A percentile compares a stretch with the other conserved stretches of the same genome.
Evolutionary conservation across 2,888 invertebrate species (phyloP).

Genomic region (Phengaris arion): DNA sequence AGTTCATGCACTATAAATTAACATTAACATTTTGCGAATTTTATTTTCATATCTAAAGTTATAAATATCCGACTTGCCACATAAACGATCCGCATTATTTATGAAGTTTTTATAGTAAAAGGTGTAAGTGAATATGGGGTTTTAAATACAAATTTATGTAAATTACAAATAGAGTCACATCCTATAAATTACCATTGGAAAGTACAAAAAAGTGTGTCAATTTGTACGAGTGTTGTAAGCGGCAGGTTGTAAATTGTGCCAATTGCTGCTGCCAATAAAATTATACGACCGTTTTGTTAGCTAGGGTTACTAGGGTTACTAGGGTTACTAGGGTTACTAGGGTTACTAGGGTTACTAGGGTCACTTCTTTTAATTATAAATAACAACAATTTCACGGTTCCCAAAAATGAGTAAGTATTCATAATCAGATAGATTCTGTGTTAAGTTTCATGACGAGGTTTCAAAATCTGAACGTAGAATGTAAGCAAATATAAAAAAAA

Average conservation of each 20-base stretch:
- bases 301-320: background rate
- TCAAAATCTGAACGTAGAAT: too few relatives aligned
- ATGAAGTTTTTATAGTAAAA: constrained; percentile 28
- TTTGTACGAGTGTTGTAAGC: constrained; percentile 15
- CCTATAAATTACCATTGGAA: constrained; percentile 25
- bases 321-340: too few relatives aligned
- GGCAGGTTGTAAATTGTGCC: constrained; percentile 16
- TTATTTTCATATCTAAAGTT: constrained; percentile 4
- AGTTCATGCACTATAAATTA: constrained; percentile 9
- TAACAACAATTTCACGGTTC: too few relatives aligned
- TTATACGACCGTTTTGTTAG: constrained; percentile 12
- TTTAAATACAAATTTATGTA: constrained; percentile 21
- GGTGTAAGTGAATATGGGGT: constrained; percentile 22
- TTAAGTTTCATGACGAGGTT: too few relatives aligned
- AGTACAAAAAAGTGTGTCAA: constrained; percentile 26
- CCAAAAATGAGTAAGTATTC: too few relatives aligned
- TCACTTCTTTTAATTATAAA: too few relatives aligned
- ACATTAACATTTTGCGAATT: constrained; percentile 23
- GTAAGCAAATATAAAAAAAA: too few relatives aligned
- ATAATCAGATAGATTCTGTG: too few relatives aligned
- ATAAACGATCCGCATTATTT: constrained; percentile 19
- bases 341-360: too few relatives aligned
- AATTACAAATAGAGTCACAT: background rate
- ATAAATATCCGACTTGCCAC: constrained; percentile 9
- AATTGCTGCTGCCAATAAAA: background rate